Percentiles rank a stretch among this genome's conserved stretches.
phyloP scores from a whole-genome alignment of 2,113 vertebrate genomes.

The Stomatorhinus ivindoensis region DNA sequence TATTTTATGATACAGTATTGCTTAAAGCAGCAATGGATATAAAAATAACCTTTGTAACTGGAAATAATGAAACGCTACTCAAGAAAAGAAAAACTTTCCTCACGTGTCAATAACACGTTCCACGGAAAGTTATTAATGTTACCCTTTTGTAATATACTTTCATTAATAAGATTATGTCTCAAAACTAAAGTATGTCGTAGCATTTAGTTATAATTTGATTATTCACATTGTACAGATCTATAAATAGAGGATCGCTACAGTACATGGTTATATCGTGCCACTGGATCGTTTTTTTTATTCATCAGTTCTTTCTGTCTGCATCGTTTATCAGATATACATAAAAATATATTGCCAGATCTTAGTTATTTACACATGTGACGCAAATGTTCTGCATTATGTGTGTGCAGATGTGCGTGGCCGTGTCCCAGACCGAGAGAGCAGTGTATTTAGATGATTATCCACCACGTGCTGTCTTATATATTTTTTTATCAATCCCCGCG shows the following conservation, averaged over 20 bases:
- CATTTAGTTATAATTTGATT: slow-evolving; percentile 42
- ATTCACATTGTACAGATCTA: slow-evolving; percentile 48
- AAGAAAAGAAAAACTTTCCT: slow-evolving; percentile 36
- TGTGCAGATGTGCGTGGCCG: neutral
- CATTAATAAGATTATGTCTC: slow-evolving; percentile 40
- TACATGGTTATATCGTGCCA: slow-evolving; percentile 39
- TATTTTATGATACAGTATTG: slow-evolving; percentile 43
- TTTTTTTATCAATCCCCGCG: neutral
- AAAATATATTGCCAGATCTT: slow-evolving; percentile 47
- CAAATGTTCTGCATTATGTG: slow-evolving; percentile 20
- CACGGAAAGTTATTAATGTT: slow-evolving; percentile 42
- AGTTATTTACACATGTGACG: slow-evolving; percentile 53
- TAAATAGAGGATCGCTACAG: slow-evolving; percentile 39
- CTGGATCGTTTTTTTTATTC: slow-evolving; percentile 44
- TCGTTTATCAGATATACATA: slow-evolving; percentile 48
- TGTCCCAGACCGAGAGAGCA: slow-evolving; percentile 13
- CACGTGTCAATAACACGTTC: slow-evolving; percentile 39
- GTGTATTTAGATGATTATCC: neutral
- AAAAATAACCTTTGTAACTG: slow-evolving; percentile 44
- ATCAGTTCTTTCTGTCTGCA: slow-evolving; percentile 46
- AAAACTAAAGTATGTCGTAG: slow-evolving; percentile 44
- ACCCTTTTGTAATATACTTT: slow-evolving; percentile 24
- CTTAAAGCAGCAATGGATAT: slow-evolving; percentile 56
- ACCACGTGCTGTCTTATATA: neutral
- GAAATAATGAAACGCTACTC: slow-evolving; percentile 40